Evolutionary conservation across 2,797 vertebrate species (phyloP).

Genomic region (Myoxocephalus aenaeus): DNA sequence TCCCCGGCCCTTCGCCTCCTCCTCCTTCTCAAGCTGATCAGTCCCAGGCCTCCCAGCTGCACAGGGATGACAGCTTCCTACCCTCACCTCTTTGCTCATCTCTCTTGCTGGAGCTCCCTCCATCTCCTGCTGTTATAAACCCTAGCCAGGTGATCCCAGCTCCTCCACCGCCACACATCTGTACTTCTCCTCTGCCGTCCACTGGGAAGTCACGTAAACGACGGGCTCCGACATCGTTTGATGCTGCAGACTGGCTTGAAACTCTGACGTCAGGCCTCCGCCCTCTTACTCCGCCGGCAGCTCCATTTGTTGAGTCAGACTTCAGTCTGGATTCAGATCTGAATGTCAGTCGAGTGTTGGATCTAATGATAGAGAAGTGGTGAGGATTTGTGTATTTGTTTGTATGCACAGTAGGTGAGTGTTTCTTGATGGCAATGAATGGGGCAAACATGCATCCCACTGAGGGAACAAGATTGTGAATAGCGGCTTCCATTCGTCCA

Average conservation of each 20-base stretch:
- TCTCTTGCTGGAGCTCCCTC: constrained; percentile 84
- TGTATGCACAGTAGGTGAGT: constrained; percentile 52
- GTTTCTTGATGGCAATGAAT: constrained; percentile 57
- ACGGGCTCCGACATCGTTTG: constrained; percentile 79
- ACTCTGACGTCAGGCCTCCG: constrained; percentile 86
- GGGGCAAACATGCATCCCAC: constrained; percentile 42
- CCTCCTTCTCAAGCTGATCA: constrained; percentile 63
- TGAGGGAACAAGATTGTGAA: constrained; percentile 62
- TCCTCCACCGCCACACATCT: constrained; percentile 82
- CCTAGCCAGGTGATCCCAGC: constrained; percentile 75
- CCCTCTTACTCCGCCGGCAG: constrained; percentile 80
- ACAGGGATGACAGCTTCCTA: constrained; percentile 81
- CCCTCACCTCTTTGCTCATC: constrained; percentile 87
- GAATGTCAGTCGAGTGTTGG: constrained; percentile 86
- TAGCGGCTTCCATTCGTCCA: constrained; percentile 45
- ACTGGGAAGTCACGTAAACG: constrained; percentile 79
- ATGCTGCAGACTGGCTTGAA: constrained; percentile 91
- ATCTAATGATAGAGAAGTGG: constrained; percentile 87
- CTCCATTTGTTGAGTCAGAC: constrained; percentile 90
- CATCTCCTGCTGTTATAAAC: constrained; percentile 80
- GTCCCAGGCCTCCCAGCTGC: constrained; percentile 63
- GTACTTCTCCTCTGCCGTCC: constrained; percentile 82
- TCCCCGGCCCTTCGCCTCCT: constrained; percentile 39
- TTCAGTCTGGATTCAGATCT: constrained; percentile 90
- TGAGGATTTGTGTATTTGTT: constrained; percentile 67